These are phyloP conservation scores for Thelaira solivaga DNA, from an alignment of 2,888 invertebrate species.

Conservation along the genomic window DNA sequence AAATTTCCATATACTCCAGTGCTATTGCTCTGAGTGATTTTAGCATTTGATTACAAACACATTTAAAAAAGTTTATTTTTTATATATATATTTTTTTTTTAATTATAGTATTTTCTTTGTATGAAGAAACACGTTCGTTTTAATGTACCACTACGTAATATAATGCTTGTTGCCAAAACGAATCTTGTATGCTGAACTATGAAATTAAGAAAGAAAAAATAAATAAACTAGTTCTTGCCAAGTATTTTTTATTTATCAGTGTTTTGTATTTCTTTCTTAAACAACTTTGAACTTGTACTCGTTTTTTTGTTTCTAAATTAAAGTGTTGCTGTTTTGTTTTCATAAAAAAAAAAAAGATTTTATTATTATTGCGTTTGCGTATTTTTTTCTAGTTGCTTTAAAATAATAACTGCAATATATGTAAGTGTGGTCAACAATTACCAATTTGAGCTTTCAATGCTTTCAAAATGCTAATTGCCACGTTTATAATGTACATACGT, in stretches of 20 bases:
- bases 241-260: not conserved
- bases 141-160: not conserved
- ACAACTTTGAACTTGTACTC: slow-evolving; percentile 62
- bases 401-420: not conserved
- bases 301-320: slow-evolving; percentile 30
- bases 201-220: slow-evolving; percentile 42
- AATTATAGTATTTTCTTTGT: not conserved
- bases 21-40: slow-evolving; percentile 29
- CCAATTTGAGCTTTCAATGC: slow-evolving; percentile 20
- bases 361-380: not conserved
- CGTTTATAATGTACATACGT: not conserved
- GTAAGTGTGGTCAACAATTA: slow-evolving; percentile 36
- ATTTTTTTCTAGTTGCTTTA: not conserved
- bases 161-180: slow-evolving; percentile 36
- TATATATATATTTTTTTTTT: not conserved
- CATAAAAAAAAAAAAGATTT: no score
- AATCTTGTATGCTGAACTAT: slow-evolving; percentile 35
- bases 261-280: slow-evolving; percentile 15
- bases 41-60: not conserved
- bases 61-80: not conserved
- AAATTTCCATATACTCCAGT: no score
- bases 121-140: not conserved
- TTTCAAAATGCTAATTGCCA: slow-evolving; percentile 34
- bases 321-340: no score
- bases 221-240: slow-evolving; percentile 52